These are phyloP conservation scores for Mactromeris polynyma DNA, from an alignment of 2,888 invertebrate genomes.

Conservation along the genomic window DNA sequence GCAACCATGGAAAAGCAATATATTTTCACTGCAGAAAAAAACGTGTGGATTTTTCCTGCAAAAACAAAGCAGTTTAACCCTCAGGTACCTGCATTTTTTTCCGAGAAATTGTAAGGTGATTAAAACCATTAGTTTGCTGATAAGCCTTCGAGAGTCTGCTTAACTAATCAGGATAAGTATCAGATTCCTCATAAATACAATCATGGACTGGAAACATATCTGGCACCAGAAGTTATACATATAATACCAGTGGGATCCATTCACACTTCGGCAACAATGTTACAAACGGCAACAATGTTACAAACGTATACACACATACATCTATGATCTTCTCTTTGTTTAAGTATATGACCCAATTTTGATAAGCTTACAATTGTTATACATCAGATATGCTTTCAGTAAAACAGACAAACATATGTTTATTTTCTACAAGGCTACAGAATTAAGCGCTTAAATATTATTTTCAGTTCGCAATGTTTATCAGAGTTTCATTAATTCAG, in stretches of 20 bases:
- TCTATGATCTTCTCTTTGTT: slow-evolving; percentile 2
- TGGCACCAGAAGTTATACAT: slow-evolving; percentile 27
- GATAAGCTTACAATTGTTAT: neutral
- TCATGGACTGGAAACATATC: slow-evolving; percentile 38
- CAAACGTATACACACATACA: neutral
- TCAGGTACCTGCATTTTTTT: slow-evolving; percentile 39
- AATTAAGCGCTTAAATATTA: neutral
- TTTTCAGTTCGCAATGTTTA: neutral
- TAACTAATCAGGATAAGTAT: slow-evolving; percentile 48
- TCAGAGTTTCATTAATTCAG: no score
- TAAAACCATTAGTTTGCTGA: slow-evolving; percentile 50
- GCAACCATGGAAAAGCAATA: neutral
- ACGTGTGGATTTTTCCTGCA: slow-evolving; percentile 8
- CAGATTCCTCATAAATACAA: slow-evolving; percentile 49
- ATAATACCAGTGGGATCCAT: slow-evolving; percentile 17
- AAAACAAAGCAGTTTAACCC: slow-evolving; percentile 22
- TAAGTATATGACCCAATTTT: slow-evolving; percentile 16
- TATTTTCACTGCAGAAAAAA: slow-evolving; percentile 22
- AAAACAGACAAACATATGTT: neutral
- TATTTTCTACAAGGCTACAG: neutral
- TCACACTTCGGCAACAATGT: neutral
- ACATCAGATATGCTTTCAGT: neutral
- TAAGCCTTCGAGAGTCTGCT: slow-evolving; percentile 38
- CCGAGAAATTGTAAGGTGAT: slow-evolving; percentile 48
- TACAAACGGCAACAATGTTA: neutral